These are phyloP conservation scores for Saccostrea glomerata DNA, from an alignment of 1,140 invertebrate genomes.

Conservation along the genomic window DNA sequence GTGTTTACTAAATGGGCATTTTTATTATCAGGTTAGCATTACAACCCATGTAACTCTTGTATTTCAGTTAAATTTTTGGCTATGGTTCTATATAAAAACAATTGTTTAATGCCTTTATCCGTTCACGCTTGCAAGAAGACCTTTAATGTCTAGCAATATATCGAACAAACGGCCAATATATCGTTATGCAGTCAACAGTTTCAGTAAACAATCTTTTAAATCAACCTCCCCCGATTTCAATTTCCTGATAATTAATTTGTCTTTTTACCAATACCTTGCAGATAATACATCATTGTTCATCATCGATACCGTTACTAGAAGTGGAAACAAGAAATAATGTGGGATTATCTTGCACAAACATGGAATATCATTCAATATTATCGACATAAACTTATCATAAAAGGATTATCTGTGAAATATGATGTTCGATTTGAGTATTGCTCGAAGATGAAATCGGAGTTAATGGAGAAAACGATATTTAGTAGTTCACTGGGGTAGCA, in stretches of 20 bases:
- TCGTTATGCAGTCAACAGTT: no score
- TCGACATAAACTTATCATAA: background rate
- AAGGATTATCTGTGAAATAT: conserved; percentile 20
- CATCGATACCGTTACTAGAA: background rate
- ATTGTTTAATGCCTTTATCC: no score
- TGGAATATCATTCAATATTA: background rate
- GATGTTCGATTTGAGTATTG: background rate
- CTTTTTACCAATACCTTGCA: background rate
- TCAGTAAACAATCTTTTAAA: no score
- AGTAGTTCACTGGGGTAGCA: background rate
- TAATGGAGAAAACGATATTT: background rate
- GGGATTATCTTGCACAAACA: background rate
- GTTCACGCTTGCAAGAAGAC: no score
- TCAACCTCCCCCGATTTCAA: conserved; percentile 24
- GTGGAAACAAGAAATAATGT: background rate
- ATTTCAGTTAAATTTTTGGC: no score
- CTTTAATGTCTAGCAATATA: no score
- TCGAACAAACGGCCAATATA: no score
- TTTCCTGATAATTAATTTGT: conserved; percentile 31
- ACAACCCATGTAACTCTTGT: no score
- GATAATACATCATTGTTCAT: background rate
- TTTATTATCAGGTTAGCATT: no score
- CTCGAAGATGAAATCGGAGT: background rate
- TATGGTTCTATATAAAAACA: no score
- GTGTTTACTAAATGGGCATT: no score